These are phyloP conservation scores for Microplitis demolitor DNA, from an alignment of 1,140 invertebrate species.

Conservation along the genomic window DNA sequence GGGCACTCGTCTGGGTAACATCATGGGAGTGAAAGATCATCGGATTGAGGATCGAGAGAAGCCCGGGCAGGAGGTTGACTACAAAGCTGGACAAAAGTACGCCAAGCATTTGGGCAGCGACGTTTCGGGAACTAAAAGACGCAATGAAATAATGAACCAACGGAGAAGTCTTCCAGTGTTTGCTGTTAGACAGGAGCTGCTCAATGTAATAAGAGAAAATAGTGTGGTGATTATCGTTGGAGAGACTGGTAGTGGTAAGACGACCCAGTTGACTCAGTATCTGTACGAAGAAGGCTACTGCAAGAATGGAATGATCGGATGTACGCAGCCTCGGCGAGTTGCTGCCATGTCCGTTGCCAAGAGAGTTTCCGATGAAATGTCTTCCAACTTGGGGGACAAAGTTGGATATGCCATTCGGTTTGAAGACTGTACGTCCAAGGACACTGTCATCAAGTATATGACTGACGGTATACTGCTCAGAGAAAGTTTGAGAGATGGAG, in stretches of 20 bases:
- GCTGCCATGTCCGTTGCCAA: conserved; percentile 99
- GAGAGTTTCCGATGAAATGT: conserved; percentile 98
- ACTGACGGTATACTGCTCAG: conserved; percentile 97
- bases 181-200: conserved; percentile 90
- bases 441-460: conserved; percentile 98
- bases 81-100: conserved; percentile 91
- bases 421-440: conserved; percentile 97
- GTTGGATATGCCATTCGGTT: conserved; percentile 99
- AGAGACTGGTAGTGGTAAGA: conserved; percentile 99
- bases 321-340: conserved; percentile 90
- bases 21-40: conserved; percentile 86
- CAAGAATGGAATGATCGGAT: conserved; percentile 91
- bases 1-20: conserved; percentile 92
- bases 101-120: conserved; percentile 84
- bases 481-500: conserved; percentile 92
- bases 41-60: conserved; percentile 77
- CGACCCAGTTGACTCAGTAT: conserved; percentile 98
- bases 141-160: conserved; percentile 86
- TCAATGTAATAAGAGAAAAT: conserved; percentile 94
- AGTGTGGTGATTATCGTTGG: conserved; percentile 95
- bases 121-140: conserved; percentile 85
- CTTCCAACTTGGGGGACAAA: conserved; percentile 84
- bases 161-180: conserved; percentile 94
- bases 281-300: conserved; percentile 98
- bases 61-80: conserved; percentile 70